Evolutionary conservation across 2,888 invertebrate species (phyloP), one percentile per base, ranked within the genome.

Genomic region (Axea sp.): DNA sequence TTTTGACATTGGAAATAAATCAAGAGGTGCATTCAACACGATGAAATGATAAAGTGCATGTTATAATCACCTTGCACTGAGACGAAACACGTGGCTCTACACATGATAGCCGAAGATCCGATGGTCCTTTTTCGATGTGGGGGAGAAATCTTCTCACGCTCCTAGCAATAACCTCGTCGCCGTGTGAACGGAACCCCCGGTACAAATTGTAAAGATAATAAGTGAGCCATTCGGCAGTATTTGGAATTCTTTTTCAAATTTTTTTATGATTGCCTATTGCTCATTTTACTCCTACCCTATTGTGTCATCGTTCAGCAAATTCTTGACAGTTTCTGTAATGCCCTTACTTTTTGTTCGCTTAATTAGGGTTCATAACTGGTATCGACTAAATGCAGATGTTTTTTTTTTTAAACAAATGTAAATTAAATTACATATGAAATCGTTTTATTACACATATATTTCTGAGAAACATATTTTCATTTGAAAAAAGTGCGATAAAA

Each of bases 161-260:
- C 26, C 28, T 28, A 22, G 28, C 26, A 22, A 37, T 28, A 65
- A 45, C 45, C 59, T 11, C 7, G 15, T 1, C 35, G 43, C 43
- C 81, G 81, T 82, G 81, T 80, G n/a, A n/a, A n/a, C n/a, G n/a
- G 78, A 80, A 80, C 76, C 76, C 41, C 71, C 57, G 49, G 55
- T 68, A 71, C 45, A 49, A 45, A 47, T 68, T 57, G 17, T 64
- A 67, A 57, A 59, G 74, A 76, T 30, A 76, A 7, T 15, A 47
- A 47, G 19, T 19, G 47, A 11, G 4, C 31, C 17, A 19, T 47
- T 47, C 14, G 14, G 45, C 19, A 3, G 22, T 47, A 47, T 47
- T 19, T 47, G 31, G 31, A 19, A 37, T 9, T 37, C 11, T 28
- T 28, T 30, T 47, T 31, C n/a, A n/a, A n/a, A n/a, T n/a, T n/a